A percentile compares a stretch with the other conserved stretches of the same genome.
Evolutionary conservation across 2,888 invertebrate species (phyloP).

Genomic region (Julus scanicus): DNA sequence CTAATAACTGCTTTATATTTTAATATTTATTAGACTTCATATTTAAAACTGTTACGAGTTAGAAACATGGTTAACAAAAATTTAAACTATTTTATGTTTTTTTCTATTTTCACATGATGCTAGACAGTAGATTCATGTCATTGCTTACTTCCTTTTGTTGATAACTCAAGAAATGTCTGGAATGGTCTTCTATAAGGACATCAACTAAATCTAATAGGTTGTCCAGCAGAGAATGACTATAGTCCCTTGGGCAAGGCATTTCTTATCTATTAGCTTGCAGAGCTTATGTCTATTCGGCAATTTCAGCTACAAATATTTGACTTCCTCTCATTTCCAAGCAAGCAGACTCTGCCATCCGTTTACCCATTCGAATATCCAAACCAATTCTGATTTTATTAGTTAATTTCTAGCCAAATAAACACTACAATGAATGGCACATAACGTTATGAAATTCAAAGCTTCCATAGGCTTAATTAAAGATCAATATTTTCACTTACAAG

Average conservation of each 20-base stretch:
- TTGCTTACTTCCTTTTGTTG: conserved; percentile 41
- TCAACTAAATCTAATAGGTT: neutral
- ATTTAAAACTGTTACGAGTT: too few relatives aligned
- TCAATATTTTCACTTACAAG: neutral
- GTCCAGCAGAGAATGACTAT: neutral
- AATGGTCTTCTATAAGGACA: neutral
- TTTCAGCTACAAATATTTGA: neutral
- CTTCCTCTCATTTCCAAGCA: neutral
- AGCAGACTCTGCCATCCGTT: neutral
- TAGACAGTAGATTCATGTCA: neutral
- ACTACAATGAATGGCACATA: neutral
- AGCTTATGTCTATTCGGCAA: neutral
- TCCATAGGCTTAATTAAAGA: neutral
- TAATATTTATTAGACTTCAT: too few relatives aligned
- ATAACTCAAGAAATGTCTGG: neutral
- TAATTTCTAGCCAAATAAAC: neutral
- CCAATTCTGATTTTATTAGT: neutral
- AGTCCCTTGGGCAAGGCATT: neutral
- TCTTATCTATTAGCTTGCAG: neutral
- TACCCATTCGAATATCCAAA: neutral
- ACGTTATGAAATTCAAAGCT: too few relatives aligned
- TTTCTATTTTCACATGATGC: too few relatives aligned
- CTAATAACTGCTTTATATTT: too few relatives aligned
- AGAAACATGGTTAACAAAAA: too few relatives aligned
- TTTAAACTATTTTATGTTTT: too few relatives aligned